A percentile compares a stretch with the other conserved stretches of the same genome.
Conservation (phyloP, 2,888 invertebrate species). For the Campoletis raptor region DNA sequence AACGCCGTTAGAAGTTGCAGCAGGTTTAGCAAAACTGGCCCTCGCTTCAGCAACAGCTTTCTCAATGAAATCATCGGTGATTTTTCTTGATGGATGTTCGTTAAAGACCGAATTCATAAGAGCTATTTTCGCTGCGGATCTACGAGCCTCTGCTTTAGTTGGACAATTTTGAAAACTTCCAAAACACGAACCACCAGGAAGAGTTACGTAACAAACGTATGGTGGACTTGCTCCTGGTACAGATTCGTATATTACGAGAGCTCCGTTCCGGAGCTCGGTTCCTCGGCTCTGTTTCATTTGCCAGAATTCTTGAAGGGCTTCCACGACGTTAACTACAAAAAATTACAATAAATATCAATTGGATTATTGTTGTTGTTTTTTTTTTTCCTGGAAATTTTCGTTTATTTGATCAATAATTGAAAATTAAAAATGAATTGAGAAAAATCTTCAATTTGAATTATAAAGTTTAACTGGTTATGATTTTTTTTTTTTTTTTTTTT, state of each 20-base stretch:
- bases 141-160: constrained; percentile 96
- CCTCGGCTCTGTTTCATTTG: constrained; percentile 97
- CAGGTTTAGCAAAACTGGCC: constrained; percentile 87
- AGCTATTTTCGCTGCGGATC: constrained; percentile 98
- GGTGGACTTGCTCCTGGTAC: constrained; percentile 96
- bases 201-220: constrained; percentile 97
- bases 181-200: constrained; percentile 98
- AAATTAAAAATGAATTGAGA: neutral
- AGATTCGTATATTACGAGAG: constrained; percentile 97
- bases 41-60: constrained; percentile 97
- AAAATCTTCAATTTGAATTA: neutral
- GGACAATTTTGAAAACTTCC: constrained; percentile 98
- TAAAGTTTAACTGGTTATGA: neutral
- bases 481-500: too few species aligned
- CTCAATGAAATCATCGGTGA: constrained; percentile 97
- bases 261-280: constrained; percentile 93
- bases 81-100: constrained; percentile 96
- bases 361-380: neutral
- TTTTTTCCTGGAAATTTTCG: neutral
- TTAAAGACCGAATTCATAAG: constrained; percentile 99
- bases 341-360: neutral
- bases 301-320: constrained; percentile 98
- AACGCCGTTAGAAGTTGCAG: constrained; percentile 77
- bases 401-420: neutral
- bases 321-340: constrained; percentile 94